Percentiles rank a stretch among this genome's conserved stretches.
These are phyloP conservation scores for Ranitomeya variabilis DNA, from an alignment of 2,113 vertebrate genomes.

Conservation along the genomic window DNA sequence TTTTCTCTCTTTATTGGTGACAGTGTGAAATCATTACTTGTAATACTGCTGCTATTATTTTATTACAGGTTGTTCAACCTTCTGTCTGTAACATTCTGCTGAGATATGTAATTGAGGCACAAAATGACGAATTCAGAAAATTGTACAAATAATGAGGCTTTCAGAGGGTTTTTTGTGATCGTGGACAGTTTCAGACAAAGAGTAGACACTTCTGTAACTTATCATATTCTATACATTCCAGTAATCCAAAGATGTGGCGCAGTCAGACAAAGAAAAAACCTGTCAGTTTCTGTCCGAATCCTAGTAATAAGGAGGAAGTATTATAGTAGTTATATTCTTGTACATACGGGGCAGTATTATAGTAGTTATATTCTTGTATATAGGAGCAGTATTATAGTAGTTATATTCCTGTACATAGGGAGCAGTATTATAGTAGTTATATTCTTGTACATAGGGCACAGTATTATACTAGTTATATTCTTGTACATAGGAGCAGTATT, in stretches of 20 bases:
- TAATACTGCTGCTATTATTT: constrained; percentile 30
- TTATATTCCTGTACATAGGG: not conserved
- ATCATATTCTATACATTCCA: not conserved
- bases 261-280: too few species aligned
- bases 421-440: not conserved
- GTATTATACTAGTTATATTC: constrained; percentile 7
- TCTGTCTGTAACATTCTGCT: constrained; percentile 3
- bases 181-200: not conserved
- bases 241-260: too few species aligned
- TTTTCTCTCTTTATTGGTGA: constrained; percentile 8
- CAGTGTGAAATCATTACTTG: constrained; percentile 47
- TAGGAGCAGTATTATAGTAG: constrained; percentile 1
- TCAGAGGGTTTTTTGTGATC: not conserved
- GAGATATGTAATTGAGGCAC: constrained; percentile 15
- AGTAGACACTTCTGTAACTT: not conserved
- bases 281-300: not conserved
- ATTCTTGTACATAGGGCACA: not conserved
- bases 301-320: constrained; percentile 30
- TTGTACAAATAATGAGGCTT: not conserved
- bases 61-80: constrained; percentile 37
- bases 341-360: not conserved
- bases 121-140: not conserved
- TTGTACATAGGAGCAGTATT: not conserved
- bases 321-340: constrained; percentile 12
- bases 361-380: constrained; percentile 4